These are phyloP conservation scores for Gonioctena quinquepunctata DNA, from an alignment of 1,140 invertebrate species.

Conservation along the genomic window DNA sequence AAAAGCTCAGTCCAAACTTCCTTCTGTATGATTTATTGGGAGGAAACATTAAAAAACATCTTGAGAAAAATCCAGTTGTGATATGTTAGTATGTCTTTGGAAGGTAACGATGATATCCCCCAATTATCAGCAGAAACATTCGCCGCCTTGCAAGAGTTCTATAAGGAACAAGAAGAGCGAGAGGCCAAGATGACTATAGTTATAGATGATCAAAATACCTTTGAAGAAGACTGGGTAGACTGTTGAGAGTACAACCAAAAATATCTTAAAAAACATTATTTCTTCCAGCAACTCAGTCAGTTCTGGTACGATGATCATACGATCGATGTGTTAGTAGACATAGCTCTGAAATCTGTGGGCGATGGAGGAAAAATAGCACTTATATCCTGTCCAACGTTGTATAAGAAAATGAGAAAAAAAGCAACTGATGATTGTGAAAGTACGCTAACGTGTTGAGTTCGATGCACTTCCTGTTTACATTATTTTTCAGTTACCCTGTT, in stretches of 20 bases:
- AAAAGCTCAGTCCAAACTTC: no score
- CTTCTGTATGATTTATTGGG: no score
- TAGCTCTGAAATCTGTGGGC: conserved; percentile 61
- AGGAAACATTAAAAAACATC: no score
- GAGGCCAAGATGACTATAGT: conserved; percentile 49
- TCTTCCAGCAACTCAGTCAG: conserved; percentile 89
- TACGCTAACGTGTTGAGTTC: conserved; percentile 39
- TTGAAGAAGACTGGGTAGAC: conserved; percentile 86
- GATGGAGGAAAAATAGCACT: conserved; percentile 75
- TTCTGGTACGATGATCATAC: conserved; percentile 93
- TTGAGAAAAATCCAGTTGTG: background rate
- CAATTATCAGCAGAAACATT: conserved; percentile 74
- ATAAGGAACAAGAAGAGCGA: conserved; percentile 70
- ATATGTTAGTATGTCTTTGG: background rate
- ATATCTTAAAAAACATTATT: background rate
- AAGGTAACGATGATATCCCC: conserved; percentile 66
- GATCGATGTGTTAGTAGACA: conserved; percentile 67
- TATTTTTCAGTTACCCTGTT: conserved; percentile 72
- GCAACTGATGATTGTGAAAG: conserved; percentile 56
- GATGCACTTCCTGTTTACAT: background rate
- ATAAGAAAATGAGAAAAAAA: conserved; percentile 66
- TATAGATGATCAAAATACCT: conserved; percentile 56
- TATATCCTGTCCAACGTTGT: conserved; percentile 88
- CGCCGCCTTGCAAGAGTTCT: conserved; percentile 80
- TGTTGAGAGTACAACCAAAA: no score